Evolutionary conservation across 2,113 vertebrate genomes (phyloP), one percentile per base, ranked within the genome.

Genomic region (Phalacrocorax brasilianus): DNA sequence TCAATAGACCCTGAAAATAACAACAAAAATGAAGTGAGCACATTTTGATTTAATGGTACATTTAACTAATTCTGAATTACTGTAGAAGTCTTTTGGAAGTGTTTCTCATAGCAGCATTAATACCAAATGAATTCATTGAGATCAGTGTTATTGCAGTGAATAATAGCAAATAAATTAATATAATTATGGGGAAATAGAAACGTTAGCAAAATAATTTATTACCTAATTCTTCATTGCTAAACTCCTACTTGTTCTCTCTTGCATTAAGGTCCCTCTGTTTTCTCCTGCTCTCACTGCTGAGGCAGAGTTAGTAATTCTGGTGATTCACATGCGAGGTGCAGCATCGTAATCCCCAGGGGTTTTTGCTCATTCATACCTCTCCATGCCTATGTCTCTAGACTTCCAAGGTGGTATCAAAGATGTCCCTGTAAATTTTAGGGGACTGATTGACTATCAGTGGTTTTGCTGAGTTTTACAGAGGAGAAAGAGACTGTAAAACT

Each of bases 31-130:
- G 35, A 80, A 88, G 13, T 18, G 40, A 80, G 11, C 13, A 71
- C 7, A 20, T 85, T 95, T 97, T 96, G 63, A 68, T 93, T 97
- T 96, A 96, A 93, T 56, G 47, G 59, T 56, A 79, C 27, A 40
- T 96, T 96, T 96, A 96, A 91, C 91, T 97, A 95, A 88, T 93
- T 96, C 77, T 94, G 82, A 96, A 91, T 97, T 89, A 95, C 76
- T 77, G 35, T 67, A 22, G 63, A 89, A 94, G 72, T 63, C 49
- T 95, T 93, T 65, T 88, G 71, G 67, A 97, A 94, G 16, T 40
- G 32, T 81, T 79, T 94, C 55, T 95, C 40, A 83, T 70, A 44
- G 72, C 20, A 74, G 12, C 44, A 80, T 92, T 93, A 91, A 68
- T 94, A 88, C 14, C 42, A 93, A 94, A 93, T 96, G 35, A 95